These are phyloP conservation scores for Spinus pinus DNA, from an alignment of 2,797 vertebrate species.

Conservation along the genomic window DNA sequence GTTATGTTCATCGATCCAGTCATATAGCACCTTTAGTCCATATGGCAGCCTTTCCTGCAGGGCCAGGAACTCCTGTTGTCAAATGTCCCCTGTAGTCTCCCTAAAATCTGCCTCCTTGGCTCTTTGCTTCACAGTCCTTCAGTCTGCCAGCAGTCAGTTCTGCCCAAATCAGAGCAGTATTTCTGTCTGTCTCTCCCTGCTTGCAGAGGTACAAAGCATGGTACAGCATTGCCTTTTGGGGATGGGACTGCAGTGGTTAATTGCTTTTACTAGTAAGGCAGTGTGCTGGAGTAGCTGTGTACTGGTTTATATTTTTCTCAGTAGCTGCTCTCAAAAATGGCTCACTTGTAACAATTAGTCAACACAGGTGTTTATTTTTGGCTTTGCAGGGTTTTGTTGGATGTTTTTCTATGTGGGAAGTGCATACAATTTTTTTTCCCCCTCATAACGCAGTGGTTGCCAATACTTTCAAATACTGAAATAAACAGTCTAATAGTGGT, in stretches of 20 bases:
- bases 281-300: background rate
- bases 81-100: background rate
- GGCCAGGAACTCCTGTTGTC: background rate
- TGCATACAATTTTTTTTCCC: background rate
- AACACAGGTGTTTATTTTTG: background rate
- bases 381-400: background rate
- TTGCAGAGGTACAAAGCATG: background rate
- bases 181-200: background rate
- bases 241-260: background rate
- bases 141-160: background rate
- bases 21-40: slow-evolving; percentile 40
- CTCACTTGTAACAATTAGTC: background rate
- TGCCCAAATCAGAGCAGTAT: accelerated
- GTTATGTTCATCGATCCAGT: slow-evolving; percentile 40
- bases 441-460: background rate
- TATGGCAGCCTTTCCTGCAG: background rate
- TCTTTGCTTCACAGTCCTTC: background rate
- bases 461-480: background rate
- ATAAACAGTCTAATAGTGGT: background rate
- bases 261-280: background rate
- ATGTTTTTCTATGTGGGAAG: background rate
- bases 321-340: background rate
- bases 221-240: background rate
- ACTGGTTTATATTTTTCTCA: background rate
- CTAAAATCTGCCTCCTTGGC: background rate